A percentile compares a stretch with the other conserved stretches of the same genome.
Conservation (phyloP, 2,888 invertebrate genomes). For the Hedya salicella region DNA sequence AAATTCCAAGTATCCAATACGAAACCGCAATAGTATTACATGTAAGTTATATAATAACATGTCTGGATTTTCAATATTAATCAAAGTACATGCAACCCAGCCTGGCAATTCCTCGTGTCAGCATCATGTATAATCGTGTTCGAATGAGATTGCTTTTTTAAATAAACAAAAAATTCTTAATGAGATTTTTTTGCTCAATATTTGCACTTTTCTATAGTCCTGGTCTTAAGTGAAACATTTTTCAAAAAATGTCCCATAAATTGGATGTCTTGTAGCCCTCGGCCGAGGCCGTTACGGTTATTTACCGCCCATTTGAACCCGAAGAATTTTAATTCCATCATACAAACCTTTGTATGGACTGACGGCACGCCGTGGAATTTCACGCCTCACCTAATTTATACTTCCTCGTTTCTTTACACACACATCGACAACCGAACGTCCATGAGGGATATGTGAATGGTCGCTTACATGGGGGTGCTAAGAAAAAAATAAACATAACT, state of each 20-base stretch:
- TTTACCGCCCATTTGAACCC: constrained; percentile 40
- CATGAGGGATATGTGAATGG: constrained; percentile 34
- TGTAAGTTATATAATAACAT: too few species aligned
- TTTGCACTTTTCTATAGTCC: neutral
- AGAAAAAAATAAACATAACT: constrained; percentile 22
- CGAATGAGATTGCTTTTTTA: too few species aligned
- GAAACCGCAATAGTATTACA: too few species aligned
- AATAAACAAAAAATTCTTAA: too few species aligned
- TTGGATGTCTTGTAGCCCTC: constrained; percentile 9
- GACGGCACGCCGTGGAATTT: constrained; percentile 70
- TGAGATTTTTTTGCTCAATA: neutral
- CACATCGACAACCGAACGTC: constrained; percentile 43
- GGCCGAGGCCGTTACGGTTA: constrained; percentile 28
- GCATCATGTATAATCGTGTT: too few species aligned
- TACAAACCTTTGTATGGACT: constrained; percentile 65
- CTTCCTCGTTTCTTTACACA: constrained; percentile 65
- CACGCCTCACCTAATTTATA: constrained; percentile 76
- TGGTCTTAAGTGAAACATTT: constrained; percentile 23
- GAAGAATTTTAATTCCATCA: constrained; percentile 71
- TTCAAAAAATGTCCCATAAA: constrained; percentile 23
- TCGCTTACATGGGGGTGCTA: constrained; percentile 27
- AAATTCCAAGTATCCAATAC: too few species aligned
- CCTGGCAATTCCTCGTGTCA: too few species aligned
- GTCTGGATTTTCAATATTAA: too few species aligned
- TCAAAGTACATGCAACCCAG: too few species aligned